Evolutionary conservation across 2,888 invertebrate species (phyloP), one percentile per base, ranked within the genome.

Genomic region (Spatulosminthurus flaviceps): DNA sequence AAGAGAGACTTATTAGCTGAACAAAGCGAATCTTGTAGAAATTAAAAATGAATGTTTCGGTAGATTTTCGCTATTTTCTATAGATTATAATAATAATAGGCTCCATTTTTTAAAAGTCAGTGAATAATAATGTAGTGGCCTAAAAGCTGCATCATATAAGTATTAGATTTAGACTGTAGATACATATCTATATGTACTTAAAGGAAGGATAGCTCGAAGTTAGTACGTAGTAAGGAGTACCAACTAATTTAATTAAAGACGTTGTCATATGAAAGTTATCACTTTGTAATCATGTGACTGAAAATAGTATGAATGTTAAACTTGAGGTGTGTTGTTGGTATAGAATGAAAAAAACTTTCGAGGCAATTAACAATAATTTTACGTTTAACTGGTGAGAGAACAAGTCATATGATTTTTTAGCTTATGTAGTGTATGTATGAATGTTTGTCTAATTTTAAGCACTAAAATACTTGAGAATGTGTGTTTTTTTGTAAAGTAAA

Each of bases 1-100:
- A 51, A 51, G 51, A 13, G 51, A 51, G n/a, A n/a, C 51, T 51
- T 51, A 51, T 51, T 19, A 51, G 51, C 51, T 51, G 51, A 51
- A 51, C 51, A 51, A 51, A 51, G 9, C n/a, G 51, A 51, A 51
- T 5, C 51, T 51, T 51, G 51, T 51, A 51, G 4, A 51, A 11
- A 13, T 51, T 51, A 2, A 51, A 51, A 51, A 51, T 4, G 16
- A 9, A 11, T 19, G 5, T n/a, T n/a, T n/a, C 4, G 1, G 9
- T 11, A 51, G 16, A 19, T 4, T 51, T 51, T 51, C n/a, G 51
- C 51, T 51, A 51, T 19, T 51, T 51, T 13, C 51, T 51, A 19
- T 16, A n/a, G n/a, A n/a, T n/a, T n/a, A n/a, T n/a, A n/a, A n/a
- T n/a, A n/a, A 51, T 51, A 9, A 2, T 9, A 19, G 51, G 51